Evolutionary conservation across 2,797 vertebrate genomes (phyloP).

Genomic region (Lithobates sylvaticus): DNA sequence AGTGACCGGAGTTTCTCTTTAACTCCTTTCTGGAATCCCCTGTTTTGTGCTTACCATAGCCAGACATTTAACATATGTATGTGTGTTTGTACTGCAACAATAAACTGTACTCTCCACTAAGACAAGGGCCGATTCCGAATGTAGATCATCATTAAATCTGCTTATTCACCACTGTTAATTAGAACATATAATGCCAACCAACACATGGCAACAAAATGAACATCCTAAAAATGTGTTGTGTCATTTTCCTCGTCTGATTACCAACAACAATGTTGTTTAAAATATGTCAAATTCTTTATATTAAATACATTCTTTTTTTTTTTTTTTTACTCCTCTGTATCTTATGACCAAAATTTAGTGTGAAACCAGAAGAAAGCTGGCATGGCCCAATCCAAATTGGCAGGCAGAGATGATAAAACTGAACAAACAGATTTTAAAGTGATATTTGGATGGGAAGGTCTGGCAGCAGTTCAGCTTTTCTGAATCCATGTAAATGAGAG

Average conservation of each 20-base stretch:
- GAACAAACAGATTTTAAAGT: slow-evolving; percentile 85
- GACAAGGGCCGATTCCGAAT: not conserved
- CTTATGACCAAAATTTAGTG: slow-evolving; percentile 81
- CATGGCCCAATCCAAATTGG: slow-evolving; percentile 77
- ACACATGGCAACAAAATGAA: slow-evolving; percentile 47
- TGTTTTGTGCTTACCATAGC: too few species aligned
- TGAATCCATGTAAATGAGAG: slow-evolving; percentile 81
- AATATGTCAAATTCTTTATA: slow-evolving; percentile 71
- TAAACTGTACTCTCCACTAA: not conserved
- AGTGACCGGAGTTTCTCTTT: too few species aligned
- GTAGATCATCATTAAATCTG: slow-evolving; percentile 37
- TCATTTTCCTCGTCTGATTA: slow-evolving; percentile 49
- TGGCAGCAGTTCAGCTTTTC: slow-evolving; percentile 78
- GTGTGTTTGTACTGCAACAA: not conserved
- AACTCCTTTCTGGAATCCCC: too few species aligned
- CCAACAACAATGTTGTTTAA: slow-evolving; percentile 64
- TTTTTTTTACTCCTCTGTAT: slow-evolving; percentile 63
- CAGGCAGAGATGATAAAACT: slow-evolving; percentile 79
- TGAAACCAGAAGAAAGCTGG: slow-evolving; percentile 80
- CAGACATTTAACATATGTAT: not conserved
- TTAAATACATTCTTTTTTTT: slow-evolving; percentile 64
- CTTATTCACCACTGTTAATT: slow-evolving; percentile 60
- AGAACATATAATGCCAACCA: slow-evolving; percentile 29
- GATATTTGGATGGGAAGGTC: slow-evolving; percentile 80
- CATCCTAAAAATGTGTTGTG: slow-evolving; percentile 39